Base-by-base conservation (phyloP, 2,888 invertebrate species). In the Oscheius myriophilus region DNA sequence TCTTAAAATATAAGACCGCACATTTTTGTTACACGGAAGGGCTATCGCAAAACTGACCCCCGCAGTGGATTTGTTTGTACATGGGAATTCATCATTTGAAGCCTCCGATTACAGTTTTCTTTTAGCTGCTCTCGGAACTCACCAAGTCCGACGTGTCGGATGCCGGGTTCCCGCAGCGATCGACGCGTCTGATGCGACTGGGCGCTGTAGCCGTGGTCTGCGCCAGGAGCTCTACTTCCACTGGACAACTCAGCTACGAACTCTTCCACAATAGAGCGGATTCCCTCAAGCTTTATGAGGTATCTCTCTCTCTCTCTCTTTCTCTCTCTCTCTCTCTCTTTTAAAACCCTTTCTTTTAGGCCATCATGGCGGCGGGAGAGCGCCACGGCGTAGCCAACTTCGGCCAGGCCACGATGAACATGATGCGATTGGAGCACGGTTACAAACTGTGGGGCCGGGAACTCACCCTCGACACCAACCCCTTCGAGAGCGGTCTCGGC, bases 191-290 rank as follows among this genome's bases (percentile, higher is more conserved):
- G 63, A 81, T 87, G 18, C 69, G 80, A 1, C 67, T 88, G 11
- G 87, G 83, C 16, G 86, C 86, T 7, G 75, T 78, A 6, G 78
- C 73, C 45, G 71, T 71, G 14, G 79, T 81, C 26, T 77, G 77
- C 61, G 82, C 82, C 3, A 69, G 80, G 25, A 72, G 73, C 1
- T 80, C 80, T 16, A 80, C 82, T n/a, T 78, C 80, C 43, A 82
- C 82, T 42, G 88, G 89, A 46, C 88, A 89, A 76, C 80, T 88
- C n/a, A 88, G 88, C 23, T 89, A 87, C 87, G 88, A 89, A 70
- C 69, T 89, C 23, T 89, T 88, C 82, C 86, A 87, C 68, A 78
- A 83, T 2, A 75, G 82, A 2, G 78, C 84, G 1, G 84, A 88
- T 58, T 83, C 87, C 4, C 71, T 78, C 12, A 73, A 77, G 18